Conservation (phyloP, 1,140 invertebrate species). For the Ceratina japonica region DNA sequence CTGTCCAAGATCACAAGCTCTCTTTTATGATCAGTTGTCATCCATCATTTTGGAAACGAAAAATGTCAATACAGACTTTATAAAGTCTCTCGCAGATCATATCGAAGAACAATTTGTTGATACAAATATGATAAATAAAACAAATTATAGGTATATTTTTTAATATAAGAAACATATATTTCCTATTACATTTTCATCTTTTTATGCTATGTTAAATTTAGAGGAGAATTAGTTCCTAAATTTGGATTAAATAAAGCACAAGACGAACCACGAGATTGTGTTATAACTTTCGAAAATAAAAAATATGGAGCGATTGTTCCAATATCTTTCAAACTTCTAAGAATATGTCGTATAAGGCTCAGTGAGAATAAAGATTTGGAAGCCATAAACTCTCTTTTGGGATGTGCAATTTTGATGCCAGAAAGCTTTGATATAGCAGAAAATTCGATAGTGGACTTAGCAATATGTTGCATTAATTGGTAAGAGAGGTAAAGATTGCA, state of each 20-base stretch:
- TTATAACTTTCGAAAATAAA: conserved; percentile 66
- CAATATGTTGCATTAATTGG: conserved; percentile 92
- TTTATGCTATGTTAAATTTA: conserved; percentile 8
- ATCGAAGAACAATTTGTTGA: conserved; percentile 82
- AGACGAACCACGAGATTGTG: conserved; percentile 53
- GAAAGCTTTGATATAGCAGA: conserved; percentile 76
- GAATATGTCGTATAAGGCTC: conserved; percentile 79
- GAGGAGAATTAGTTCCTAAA: conserved; percentile 59
- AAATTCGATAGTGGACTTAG: conserved; percentile 82
- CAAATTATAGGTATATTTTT: conserved; percentile 40
- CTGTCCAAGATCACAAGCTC: conserved; percentile 78
- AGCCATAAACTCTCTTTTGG: conserved; percentile 90
- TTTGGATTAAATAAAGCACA: conserved; percentile 68
- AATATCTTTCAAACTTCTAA: conserved; percentile 84
- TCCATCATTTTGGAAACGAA: conserved; percentile 79
- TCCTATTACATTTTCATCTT: too few relatives aligned
- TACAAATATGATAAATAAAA: conserved; percentile 61
- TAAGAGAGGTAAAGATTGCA: conserved; percentile 29
- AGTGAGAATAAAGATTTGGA: conserved; percentile 83
- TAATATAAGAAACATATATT: too few relatives aligned
- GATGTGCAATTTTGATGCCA: conserved; percentile 85
- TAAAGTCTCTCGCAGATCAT: conserved; percentile 81
- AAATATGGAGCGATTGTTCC: conserved; percentile 78
- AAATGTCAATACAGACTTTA: conserved; percentile 81
- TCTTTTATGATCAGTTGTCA: conserved; percentile 88